Conservation (phyloP, 1,140 invertebrate genomes). For the Lasaia peninsularis region DNA sequence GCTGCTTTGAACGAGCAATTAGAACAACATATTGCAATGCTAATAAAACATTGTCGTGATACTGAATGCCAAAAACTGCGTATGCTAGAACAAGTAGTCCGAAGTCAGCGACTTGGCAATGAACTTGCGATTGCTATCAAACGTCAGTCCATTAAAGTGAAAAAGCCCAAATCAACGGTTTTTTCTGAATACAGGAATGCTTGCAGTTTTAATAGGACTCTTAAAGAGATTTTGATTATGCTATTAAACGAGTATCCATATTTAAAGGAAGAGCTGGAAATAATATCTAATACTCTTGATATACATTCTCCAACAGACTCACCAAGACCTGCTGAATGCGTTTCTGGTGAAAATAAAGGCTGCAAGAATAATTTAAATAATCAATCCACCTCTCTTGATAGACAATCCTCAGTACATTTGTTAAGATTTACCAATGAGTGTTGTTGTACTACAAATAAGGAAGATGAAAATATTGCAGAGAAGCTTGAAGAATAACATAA, state of each 20-base stretch:
- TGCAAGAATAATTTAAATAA: too few relatives aligned
- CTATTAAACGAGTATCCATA: slow-evolving; percentile 48
- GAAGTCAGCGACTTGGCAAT: slow-evolving; percentile 52
- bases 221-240: slow-evolving; percentile 36
- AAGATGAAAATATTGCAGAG: slow-evolving; percentile 23
- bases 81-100: slow-evolving; percentile 61
- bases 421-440: slow-evolving; percentile 32
- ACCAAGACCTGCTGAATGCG: slow-evolving; percentile 34
- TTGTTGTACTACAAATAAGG: slow-evolving; percentile 16
- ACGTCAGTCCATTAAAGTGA: slow-evolving; percentile 43
- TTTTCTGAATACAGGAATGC: slow-evolving; percentile 47
- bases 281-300: slow-evolving; percentile 44
- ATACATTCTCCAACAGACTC: slow-evolving; percentile 39
- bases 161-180: slow-evolving; percentile 41
- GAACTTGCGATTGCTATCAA: slow-evolving; percentile 51
- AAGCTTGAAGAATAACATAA: neutral
- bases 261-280: slow-evolving; percentile 38
- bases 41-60: slow-evolving; percentile 43
- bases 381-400: too few relatives aligned
- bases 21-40: slow-evolving; percentile 52
- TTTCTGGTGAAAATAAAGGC: slow-evolving; percentile 5
- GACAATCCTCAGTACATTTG: too few relatives aligned
- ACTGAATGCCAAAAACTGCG: slow-evolving; percentile 55
- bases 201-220: slow-evolving; percentile 39
- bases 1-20: slow-evolving; percentile 40